A percentile compares a stretch with the other conserved stretches of the same genome.
Conservation (phyloP, 2,888 invertebrate species). For the Spialia ferax region DNA sequence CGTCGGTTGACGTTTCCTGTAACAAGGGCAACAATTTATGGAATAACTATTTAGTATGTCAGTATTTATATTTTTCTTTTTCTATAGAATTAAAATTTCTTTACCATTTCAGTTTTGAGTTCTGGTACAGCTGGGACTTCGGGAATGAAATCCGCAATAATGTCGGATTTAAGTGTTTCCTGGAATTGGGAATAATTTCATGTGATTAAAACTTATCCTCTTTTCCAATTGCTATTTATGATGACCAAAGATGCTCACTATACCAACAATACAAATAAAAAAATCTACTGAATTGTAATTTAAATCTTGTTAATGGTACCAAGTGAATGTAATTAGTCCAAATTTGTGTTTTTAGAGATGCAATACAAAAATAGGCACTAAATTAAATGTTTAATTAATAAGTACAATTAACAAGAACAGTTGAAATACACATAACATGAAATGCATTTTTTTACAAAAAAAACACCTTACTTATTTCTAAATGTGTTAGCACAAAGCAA, state of each 20-base stretch:
- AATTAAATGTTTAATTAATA: background rate
- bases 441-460: constrained; percentile 8
- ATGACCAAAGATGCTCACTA: background rate
- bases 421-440: background rate
- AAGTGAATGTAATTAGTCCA: background rate
- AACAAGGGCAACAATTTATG: constrained; percentile 44
- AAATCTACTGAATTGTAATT: background rate
- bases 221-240: background rate
- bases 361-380: background rate
- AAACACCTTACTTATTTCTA: constrained; percentile 21
- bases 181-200: constrained; percentile 54
- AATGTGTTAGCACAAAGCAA: constrained; percentile 68
- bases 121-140: constrained; percentile 78
- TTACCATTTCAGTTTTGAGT: constrained; percentile 73
- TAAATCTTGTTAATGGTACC: constrained; percentile 22
- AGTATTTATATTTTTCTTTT: background rate
- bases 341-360: background rate
- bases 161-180: constrained; percentile 66
- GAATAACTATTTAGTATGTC: background rate
- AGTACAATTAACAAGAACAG: constrained; percentile 8
- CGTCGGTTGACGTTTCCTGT: constrained; percentile 69
- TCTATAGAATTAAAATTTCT: background rate
- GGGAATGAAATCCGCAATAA: constrained; percentile 77
- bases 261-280: background rate
- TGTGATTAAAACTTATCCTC: background rate